Evolutionary conservation across 2,113 vertebrate genomes (phyloP).

Genomic region (Chionis minor): DNA sequence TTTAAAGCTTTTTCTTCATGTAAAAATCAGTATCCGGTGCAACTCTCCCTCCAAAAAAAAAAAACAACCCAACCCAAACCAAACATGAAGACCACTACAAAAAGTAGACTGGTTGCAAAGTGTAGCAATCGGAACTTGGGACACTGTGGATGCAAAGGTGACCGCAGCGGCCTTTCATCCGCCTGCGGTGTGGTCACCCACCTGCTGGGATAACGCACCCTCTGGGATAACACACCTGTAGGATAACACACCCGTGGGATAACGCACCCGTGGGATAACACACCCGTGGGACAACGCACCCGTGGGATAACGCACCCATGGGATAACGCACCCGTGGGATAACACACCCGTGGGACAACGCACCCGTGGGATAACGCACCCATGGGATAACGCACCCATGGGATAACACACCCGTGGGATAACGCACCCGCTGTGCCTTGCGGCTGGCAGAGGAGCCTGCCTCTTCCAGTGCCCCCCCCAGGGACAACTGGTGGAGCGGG

Average conservation of each 20-base stretch:
- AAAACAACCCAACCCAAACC: background rate
- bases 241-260: too few species aligned
- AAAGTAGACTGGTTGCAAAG: background rate
- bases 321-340: too few species aligned
- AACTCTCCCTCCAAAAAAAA: background rate
- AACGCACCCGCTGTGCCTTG: rapidly evolving
- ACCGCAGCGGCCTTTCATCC: rapidly evolving
- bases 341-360: too few species aligned
- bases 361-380: too few species aligned
- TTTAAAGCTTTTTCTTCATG: background rate
- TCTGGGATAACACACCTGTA: too few species aligned
- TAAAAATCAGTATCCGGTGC: rapidly evolving
- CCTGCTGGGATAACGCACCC: too few species aligned
- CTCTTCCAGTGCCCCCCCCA: too few species aligned
- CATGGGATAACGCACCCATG: too few species aligned
- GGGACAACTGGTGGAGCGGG: background rate
- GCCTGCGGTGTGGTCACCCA: rapidly evolving
- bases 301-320: too few species aligned
- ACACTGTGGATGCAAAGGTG: rapidly evolving
- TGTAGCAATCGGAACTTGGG: rapidly evolving
- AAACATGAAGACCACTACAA: background rate
- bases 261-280: too few species aligned
- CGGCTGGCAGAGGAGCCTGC: background rate
- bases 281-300: too few species aligned
- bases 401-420: too few species aligned